phyloP scores from a whole-genome alignment of 30 jellyfish, hydroid and myxozoan species.

The Aurelia aurita region DNA sequence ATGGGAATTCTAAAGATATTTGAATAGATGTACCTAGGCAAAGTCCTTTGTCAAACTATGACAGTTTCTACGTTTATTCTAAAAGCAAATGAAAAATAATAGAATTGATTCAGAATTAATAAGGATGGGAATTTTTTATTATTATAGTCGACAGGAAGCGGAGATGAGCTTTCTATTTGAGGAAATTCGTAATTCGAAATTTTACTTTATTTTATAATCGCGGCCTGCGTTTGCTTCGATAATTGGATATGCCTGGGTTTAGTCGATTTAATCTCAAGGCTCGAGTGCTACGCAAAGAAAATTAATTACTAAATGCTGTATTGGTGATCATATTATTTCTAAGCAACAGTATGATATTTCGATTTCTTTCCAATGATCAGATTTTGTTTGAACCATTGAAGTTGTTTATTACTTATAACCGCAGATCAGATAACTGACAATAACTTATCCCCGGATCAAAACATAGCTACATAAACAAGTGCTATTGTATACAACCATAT shows the following conservation, averaged over 20 bases:
- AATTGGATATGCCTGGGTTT: slow-evolving; percentile 30
- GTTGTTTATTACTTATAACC: slow-evolving; percentile 28
- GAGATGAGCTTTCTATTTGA: slow-evolving; percentile 32
- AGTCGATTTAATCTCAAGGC: not conserved
- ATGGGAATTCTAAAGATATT: no score
- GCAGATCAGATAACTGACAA: not conserved
- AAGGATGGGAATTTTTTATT: slow-evolving; percentile 27
- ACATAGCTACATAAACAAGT: no score
- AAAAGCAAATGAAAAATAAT: slow-evolving; percentile 24
- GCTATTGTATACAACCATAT: no score
- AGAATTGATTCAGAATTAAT: slow-evolving; percentile 23
- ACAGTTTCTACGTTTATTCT: not conserved
- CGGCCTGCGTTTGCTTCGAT: slow-evolving; percentile 38
- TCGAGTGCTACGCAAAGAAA: no score
- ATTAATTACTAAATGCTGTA: no score
- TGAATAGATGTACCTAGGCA: no score
- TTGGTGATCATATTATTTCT: not conserved
- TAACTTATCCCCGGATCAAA: no score
- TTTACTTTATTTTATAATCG: not conserved
- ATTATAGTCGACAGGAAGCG: slow-evolving; percentile 1
- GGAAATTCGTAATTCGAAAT: not conserved
- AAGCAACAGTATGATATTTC: not conserved
- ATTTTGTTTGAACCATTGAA: slow-evolving; percentile 25
- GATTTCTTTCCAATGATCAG: not conserved
- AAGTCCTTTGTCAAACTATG: not conserved